Base-by-base conservation (phyloP, 1,140 invertebrate genomes). In the Papilio dardanus region DNA sequence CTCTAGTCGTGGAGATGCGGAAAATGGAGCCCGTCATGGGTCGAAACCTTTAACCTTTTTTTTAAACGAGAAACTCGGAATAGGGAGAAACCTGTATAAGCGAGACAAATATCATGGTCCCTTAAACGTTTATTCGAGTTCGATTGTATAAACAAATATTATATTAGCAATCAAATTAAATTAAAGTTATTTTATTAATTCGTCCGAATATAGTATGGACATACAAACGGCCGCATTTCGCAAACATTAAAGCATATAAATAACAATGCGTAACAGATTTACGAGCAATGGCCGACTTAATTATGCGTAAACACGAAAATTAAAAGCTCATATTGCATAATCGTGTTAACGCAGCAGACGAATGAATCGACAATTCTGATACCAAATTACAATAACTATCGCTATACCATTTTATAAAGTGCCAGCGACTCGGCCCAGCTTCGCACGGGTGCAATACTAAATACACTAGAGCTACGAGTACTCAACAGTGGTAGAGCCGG, bases 241-340 rank as follows among this genome's bases (percentile, higher is more conserved):
- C 31, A 66, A 66, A 16, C 62, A 66, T 66, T 66, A 66, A 33
- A 33, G 30, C 62, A 68, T 40, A 68, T 68, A 68, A 68, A 68
- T 68, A 68, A 68, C 66, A 68, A 68, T 12, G 3, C n/a, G 66
- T n/a, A 19, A 68, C 66, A 68, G 66, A 68, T 68, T 68, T 68
- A 68, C 33, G 66, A 68, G 31, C 66, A 68, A 40, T 68, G 19
- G 33, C 35, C 19, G 35, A 37, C 33, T 68, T 68, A 68, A 68
- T 68, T 68, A 68, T 68, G 66, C 66, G 66, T 68, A 68, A 68
- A 68, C 66, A 68, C 66, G 66, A 68, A 68, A 68, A 68, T 68
- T 68, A 68, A 68, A 68, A 37, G 66, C 66, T 68, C 66, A 35
- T 66, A 68, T 68, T 68, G 66, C 33, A 37, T 68, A 68, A 68